Evolutionary conservation across 2,113 vertebrate genomes (phyloP), one percentile per base, ranked within the genome.

Genomic region (Alces alces): DNA sequence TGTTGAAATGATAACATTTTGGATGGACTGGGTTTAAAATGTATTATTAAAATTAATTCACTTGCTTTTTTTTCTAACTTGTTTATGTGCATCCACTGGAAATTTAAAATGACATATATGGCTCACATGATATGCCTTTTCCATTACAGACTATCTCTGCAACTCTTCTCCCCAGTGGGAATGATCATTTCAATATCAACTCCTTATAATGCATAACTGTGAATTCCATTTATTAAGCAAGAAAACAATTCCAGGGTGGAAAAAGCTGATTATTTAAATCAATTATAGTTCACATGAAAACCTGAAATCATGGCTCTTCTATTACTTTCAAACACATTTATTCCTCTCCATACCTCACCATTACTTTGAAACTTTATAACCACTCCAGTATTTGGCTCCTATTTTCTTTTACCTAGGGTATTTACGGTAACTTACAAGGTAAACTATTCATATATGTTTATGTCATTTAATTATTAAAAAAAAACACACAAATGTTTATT

Each of bases 271-370:
- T 25, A 80, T 82, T 89, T 61, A 57, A 19, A 39, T 47, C 64
- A 95, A 73, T 2, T 79, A 25, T 4, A 89, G 60, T 2, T 39
- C 39, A 86, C 45, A 55, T 54, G 89, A 89, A 93, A 60, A 70
- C 23, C 19, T 73, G 78, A 96, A 58, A 28, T 83, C 39, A 86
- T 14, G 86, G 73, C 27, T 14, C 86, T 95, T 84, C 54, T 11
- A 61, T 89, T 11, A 96, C 33, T 70, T 96, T 58, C 86, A 94
- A 89, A 83, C 25, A 95, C 13, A 79, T 89, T 86, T 60, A 83
- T 55, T 85, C 13, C 39, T 93, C 21, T 76, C 39, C 21, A 92
- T 25, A 92, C 11, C 4, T 88, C 50, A 76, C 50, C 12, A 27
- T 4, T 94, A 50, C 79, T 66, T 58, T 87, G 45, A 84, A 36